These are phyloP conservation scores for Riparia riparia DNA, from an alignment of 2,113 vertebrate genomes.

Conservation along the genomic window DNA sequence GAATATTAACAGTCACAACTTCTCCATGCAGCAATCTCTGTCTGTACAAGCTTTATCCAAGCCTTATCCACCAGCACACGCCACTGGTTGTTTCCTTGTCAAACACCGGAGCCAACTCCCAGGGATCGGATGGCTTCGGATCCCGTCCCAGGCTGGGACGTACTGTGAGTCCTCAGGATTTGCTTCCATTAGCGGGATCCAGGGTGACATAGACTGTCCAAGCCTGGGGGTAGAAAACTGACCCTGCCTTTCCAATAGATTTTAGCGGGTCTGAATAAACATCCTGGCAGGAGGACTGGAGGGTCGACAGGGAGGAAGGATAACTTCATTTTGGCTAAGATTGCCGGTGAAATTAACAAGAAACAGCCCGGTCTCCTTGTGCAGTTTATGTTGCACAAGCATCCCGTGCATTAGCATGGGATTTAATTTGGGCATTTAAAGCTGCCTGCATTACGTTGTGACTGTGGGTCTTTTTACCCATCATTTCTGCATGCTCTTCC, in stretches of 20 bases:
- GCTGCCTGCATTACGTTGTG: background rate
- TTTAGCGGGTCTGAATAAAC: background rate
- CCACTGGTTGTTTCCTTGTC: background rate
- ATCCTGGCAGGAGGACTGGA: background rate
- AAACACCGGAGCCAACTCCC: fast-evolving
- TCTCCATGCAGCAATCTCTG: background rate
- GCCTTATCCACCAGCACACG: background rate
- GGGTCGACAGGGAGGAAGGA: fast-evolving
- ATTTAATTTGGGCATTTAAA: background rate
- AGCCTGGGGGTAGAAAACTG: background rate
- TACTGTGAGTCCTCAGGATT: background rate
- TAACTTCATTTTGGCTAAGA: background rate
- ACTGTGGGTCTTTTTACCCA: background rate
- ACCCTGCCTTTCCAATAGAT: background rate
- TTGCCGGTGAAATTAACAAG: background rate
- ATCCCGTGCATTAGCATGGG: background rate
- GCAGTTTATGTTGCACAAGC: fast-evolving
- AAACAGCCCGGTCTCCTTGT: fast-evolving
- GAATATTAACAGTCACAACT: background rate
- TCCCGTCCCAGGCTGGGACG: background rate
- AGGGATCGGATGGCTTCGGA: fast-evolving
- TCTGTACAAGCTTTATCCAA: background rate
- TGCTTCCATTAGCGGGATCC: background rate
- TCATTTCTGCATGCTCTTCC: background rate
- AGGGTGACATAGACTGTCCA: background rate